Conservation (phyloP, 2,797 vertebrate species). For the Nannoperca obscura region DNA sequence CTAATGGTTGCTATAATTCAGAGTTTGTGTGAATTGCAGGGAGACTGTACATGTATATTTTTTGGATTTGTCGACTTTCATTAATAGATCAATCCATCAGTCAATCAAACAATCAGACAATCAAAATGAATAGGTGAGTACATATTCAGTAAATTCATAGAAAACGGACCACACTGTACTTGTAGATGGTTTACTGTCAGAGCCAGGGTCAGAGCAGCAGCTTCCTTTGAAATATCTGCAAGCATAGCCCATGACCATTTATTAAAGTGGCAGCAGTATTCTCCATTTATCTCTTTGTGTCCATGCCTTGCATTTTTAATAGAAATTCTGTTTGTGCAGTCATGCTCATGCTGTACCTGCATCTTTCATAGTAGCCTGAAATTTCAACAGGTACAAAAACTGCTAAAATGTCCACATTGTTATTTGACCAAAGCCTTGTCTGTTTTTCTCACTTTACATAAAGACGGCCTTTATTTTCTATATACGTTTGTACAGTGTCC, state of each 20-base stretch:
- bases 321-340: not conserved
- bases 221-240: constrained; percentile 17
- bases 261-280: constrained; percentile 17
- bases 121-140: not conserved
- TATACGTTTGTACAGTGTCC: not conserved
- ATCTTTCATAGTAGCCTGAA: constrained; percentile 1
- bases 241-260: constrained; percentile 2
- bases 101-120: not conserved
- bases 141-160: not conserved
- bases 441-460: not conserved
- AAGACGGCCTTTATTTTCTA: not conserved
- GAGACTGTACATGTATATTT: not conserved
- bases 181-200: constrained; percentile 8
- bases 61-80: not conserved
- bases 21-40: not conserved
- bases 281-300: constrained; percentile 11
- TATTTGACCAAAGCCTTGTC: not conserved
- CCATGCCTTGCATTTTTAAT: constrained; percentile 18
- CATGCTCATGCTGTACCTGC: not conserved
- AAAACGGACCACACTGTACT: not conserved
- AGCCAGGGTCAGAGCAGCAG: not conserved
- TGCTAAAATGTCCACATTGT: not conserved
- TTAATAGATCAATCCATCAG: not conserved
- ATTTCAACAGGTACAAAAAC: not conserved
- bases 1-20: no score